phyloP scores from a whole-genome alignment of 1,140 invertebrate genomes.

The Lanistes nyassanus region DNA sequence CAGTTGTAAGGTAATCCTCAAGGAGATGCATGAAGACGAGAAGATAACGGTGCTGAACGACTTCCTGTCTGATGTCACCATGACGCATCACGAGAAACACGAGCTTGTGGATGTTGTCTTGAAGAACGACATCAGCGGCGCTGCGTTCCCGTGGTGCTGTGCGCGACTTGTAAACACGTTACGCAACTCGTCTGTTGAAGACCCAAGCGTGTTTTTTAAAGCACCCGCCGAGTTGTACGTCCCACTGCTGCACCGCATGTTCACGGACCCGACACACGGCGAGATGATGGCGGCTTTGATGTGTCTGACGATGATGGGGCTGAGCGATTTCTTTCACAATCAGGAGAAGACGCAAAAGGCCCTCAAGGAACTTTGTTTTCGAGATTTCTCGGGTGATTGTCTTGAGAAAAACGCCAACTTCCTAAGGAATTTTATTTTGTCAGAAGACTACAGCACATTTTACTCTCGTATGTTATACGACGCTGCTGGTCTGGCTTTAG shows the following conservation, averaged over 20 bases:
- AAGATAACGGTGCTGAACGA: background rate
- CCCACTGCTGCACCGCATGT: constrained; percentile 6
- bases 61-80: background rate
- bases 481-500: constrained; percentile 9
- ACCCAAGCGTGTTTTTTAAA: background rate
- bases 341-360: background rate
- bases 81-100: background rate
- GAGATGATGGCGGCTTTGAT: constrained; percentile 7
- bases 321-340: constrained; percentile 7
- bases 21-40: background rate
- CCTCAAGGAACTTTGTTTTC: constrained; percentile 1
- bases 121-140: constrained; percentile 8
- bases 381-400: background rate
- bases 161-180: background rate
- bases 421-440: constrained; percentile 6
- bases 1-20: background rate
- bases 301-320: constrained; percentile 15
- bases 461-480: constrained; percentile 13
- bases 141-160: constrained; percentile 21
- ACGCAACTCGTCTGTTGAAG: constrained; percentile 4
- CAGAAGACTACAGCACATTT: background rate
- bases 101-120: background rate
- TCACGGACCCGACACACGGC: background rate
- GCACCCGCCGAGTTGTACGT: constrained; percentile 3
- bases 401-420: constrained; percentile 3